Base-by-base conservation (phyloP, 2,113 vertebrate species). In the Riparia riparia region DNA sequence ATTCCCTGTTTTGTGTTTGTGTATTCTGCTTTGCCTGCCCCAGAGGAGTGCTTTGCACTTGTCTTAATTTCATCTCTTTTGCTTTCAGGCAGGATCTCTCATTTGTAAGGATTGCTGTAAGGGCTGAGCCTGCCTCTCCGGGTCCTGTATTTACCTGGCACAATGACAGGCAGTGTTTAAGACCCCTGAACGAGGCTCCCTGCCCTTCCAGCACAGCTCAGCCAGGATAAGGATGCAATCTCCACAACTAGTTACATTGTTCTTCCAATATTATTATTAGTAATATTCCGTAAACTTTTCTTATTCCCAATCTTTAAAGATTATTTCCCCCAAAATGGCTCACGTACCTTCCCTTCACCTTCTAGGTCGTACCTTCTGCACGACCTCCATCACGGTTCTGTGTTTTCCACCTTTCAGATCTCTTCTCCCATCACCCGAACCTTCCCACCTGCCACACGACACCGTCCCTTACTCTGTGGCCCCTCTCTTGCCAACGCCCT, bases 51-150 rank as follows among this genome's bases (percentile, higher is more conserved):
- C 60, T 83, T 81, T 86, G 86, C 80, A 83, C 96, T 90, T 93
- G 76, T 95, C 95, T 96, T 95, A 92, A 93, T 97, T 96, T 92
- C 91, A 95, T 81, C 91, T 95, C 77, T 89, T 86, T 49, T 70
- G 86, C 82, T 96, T 89, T 81, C 89, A 95, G 93, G 76, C 56
- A 58, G 81, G 72, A 82, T 83, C 53, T 76, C 78, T 96, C 76
- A 71, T 92, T 97, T 95, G 82, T 89, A 74, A 89, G 49, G 69
- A 65, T 1, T 58, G 39, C 50, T 89, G 39, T 86, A 74, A 95
- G 66, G 13, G 82, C 63, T 54, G 70, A 93, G 63, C 42, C 60
- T 90, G 42, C 51, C 76, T 89, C 86, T 31, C 79, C 54, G 58
- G 50, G 47, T 93, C 63, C 86, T 50, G 12, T 39, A 34, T 83